These are phyloP conservation scores for Sebastes taczanowskii DNA, from an alignment of 2,797 vertebrate species.

Conservation along the genomic window DNA sequence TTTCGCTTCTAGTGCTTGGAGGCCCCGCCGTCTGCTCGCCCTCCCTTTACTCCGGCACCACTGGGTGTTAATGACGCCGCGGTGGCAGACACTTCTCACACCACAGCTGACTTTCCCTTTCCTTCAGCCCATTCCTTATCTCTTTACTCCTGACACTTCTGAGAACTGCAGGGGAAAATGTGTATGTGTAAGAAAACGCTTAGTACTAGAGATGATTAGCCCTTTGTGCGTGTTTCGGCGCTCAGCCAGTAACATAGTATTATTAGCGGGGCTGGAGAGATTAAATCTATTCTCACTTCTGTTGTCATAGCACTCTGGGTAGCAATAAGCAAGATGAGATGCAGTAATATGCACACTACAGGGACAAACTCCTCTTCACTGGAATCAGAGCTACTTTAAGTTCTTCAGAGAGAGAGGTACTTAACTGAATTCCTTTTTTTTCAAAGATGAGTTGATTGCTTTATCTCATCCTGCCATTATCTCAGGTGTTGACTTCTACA, in stretches of 20 bases:
- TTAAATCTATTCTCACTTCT: constrained; percentile 73
- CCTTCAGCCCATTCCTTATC: constrained; percentile 61
- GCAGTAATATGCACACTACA: constrained; percentile 60
- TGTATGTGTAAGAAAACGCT: constrained; percentile 49
- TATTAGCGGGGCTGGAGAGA: constrained; percentile 69
- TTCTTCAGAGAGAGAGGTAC: constrained; percentile 52
- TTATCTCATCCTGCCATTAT: constrained; percentile 49
- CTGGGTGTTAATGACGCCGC: constrained; percentile 79
- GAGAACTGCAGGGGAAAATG: constrained; percentile 50
- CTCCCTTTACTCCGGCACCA: constrained; percentile 62
- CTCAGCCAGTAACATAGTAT: constrained; percentile 53
- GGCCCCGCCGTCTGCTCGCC: constrained; percentile 72
- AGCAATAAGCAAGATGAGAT: constrained; percentile 73
- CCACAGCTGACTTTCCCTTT: constrained; percentile 38
- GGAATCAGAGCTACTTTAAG: constrained; percentile 61
- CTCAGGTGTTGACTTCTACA: constrained; percentile 18
- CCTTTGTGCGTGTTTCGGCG: constrained; percentile 50
- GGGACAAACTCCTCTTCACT: constrained; percentile 56
- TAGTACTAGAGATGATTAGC: constrained; percentile 60
- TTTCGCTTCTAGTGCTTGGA: constrained; percentile 81
- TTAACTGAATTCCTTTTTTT: constrained; percentile 37
- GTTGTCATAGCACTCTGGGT: constrained; percentile 72
- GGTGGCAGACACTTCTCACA: constrained; percentile 73
- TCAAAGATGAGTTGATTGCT: constrained; percentile 37
- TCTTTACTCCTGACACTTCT: constrained; percentile 60